These are phyloP conservation scores for Chaenodraco wilsoni DNA, from an alignment of 2,797 vertebrate species.

Conservation along the genomic window DNA sequence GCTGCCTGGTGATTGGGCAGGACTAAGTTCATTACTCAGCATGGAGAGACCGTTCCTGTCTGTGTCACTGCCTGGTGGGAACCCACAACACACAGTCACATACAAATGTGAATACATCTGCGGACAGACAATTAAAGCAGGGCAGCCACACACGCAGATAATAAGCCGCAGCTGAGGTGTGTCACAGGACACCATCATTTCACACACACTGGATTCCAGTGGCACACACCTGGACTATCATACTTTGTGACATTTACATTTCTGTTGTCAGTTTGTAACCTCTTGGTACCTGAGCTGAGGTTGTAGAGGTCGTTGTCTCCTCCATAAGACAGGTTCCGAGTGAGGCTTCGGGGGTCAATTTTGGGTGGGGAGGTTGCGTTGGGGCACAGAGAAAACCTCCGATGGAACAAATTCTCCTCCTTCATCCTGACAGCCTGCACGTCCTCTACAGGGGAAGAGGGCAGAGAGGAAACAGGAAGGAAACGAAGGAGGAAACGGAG, in stretches of 20 bases:
- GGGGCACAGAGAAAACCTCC: constrained; percentile 92
- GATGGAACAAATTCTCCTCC: constrained; percentile 93
- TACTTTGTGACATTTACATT: constrained; percentile 1
- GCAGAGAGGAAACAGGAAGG: constrained; percentile 17
- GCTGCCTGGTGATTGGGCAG: constrained; percentile 89
- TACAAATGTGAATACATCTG: constrained; percentile 65
- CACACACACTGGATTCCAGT: constrained; percentile 16
- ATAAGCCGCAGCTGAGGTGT: constrained; percentile 47
- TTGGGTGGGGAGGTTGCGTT: constrained; percentile 90
- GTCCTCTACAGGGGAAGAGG: constrained; percentile 82
- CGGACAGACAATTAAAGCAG: constrained; percentile 64
- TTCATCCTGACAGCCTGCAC: constrained; percentile 90
- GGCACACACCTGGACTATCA: neutral
- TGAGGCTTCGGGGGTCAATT: constrained; percentile 87
- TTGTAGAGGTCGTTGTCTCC: constrained; percentile 89
- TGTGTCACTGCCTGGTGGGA: constrained; percentile 89
- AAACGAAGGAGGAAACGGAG: neutral
- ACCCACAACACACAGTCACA: constrained; percentile 76
- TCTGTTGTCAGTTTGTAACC: neutral
- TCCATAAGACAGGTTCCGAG: constrained; percentile 90
- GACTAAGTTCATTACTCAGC: constrained; percentile 89
- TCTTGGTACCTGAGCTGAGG: constrained; percentile 88
- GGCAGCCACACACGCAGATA: constrained; percentile 48
- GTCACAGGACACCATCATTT: constrained; percentile 2
- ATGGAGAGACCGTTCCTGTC: constrained; percentile 84